Conservation (phyloP, 1,140 invertebrate species). For the Saccostrea cuccullata region DNA sequence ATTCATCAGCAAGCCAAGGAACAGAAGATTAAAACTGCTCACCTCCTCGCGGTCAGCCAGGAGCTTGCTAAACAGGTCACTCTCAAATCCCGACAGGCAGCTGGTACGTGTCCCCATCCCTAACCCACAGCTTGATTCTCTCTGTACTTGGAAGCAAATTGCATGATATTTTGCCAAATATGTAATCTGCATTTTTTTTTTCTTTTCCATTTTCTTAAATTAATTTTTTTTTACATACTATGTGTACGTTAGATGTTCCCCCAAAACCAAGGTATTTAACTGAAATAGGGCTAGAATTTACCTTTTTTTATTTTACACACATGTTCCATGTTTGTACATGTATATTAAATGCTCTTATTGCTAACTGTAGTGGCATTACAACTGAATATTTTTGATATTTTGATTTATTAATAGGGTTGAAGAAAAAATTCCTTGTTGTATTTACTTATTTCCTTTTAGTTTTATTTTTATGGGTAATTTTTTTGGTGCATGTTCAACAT, state of each 20-base stretch:
- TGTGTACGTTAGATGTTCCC: not conserved
- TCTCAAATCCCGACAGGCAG: slow-evolving; percentile 94
- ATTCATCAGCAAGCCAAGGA: slow-evolving; percentile 83
- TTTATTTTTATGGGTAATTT: not conserved
- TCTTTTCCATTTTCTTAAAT: not conserved
- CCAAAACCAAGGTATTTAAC: not conserved
- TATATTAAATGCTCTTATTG: not conserved
- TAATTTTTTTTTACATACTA: not conserved
- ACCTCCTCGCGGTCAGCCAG: slow-evolving; percentile 92
- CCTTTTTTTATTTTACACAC: not conserved
- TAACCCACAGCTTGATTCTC: not conserved
- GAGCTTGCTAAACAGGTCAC: slow-evolving; percentile 95
- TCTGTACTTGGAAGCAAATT: not conserved
- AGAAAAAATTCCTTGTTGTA: too few relatives aligned
- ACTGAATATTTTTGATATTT: too few relatives aligned
- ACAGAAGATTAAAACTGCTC: slow-evolving; percentile 91
- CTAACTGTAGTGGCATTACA: too few relatives aligned
- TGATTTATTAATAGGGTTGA: too few relatives aligned
- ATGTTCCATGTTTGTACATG: too few relatives aligned
- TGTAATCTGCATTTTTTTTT: not conserved
- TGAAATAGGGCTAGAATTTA: not conserved
- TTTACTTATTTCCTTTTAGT: too few relatives aligned
- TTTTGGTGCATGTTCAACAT: slow-evolving; percentile 3
- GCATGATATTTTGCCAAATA: slow-evolving; percentile 12
- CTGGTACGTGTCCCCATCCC: slow-evolving; percentile 83